Base-by-base conservation (phyloP, 2,113 vertebrate genomes). In the Ariopsis seemanni region DNA sequence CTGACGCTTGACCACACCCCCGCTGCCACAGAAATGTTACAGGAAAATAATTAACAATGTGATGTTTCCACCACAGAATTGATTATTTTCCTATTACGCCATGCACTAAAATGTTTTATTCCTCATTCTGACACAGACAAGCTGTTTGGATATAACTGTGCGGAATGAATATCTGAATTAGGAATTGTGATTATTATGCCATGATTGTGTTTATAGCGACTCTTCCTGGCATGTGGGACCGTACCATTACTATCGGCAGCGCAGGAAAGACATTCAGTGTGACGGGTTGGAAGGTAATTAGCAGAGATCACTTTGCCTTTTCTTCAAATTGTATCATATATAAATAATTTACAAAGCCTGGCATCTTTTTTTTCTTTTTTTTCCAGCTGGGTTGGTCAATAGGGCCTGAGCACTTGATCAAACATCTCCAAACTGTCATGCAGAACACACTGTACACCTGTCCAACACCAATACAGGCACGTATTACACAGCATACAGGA, bases 141-240 rank as follows among this genome's bases (percentile, higher is more conserved):
- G 20, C 69, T 18, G 2, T 18, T 72, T 72, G 17, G 27, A 42
- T 50, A 50, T 30, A 75, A 50, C 6, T 17, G 30, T 42, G 30
- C 27, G 30, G 10, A 20, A 50, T 50, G 1, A 1, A 10, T 12
- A 22, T 25, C 20, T 75, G 12, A 78, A n/a, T 75, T 53, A 6
- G 27, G n/a, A 65, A 7, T 30, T 52, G 30, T 80, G 42, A 52
- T 86, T 10, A 82, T 27, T 52, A n/a, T 88, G 20, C 48, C 7
- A 0, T 67, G 4, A 79, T 80, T 58, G 69, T 57, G 90, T 42
- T 87, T 84, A 71, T 87, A 99, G 98, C 97, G 89, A 97, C 94
- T 0, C 94, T 99, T 81, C 98, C 98, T 85, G 97, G 97, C 71
- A 99, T 99, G 98, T 99, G 98, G 98, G 98, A 99, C 20, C 95